These are phyloP conservation scores for Scolanthus callimorphus DNA, from an alignment of 92 coral and sea anemone genomes.

Conservation along the genomic window DNA sequence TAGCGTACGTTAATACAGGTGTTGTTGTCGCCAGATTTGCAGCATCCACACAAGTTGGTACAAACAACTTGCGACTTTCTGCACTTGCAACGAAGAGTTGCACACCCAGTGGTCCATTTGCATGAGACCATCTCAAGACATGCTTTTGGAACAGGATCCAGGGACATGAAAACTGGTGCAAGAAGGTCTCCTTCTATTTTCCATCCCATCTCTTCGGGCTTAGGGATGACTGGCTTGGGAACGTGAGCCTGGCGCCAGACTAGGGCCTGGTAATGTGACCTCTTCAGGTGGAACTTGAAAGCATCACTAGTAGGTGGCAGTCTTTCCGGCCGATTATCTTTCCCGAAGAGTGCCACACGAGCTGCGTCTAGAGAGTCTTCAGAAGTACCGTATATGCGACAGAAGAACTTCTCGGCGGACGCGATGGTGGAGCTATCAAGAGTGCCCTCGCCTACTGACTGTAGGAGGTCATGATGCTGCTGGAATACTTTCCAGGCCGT, in stretches of 20 bases:
- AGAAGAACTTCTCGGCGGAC: constrained; percentile 22
- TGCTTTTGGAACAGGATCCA: constrained; percentile 2
- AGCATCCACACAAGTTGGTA: no score
- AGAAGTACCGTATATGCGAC: constrained; percentile 15
- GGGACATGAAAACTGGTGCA: constrained; percentile 11
- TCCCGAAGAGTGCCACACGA: no score
- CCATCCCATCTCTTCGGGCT: constrained; percentile 32
- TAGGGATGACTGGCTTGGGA: constrained; percentile 26
- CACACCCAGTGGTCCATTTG: no score
- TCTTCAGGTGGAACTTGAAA: no score
- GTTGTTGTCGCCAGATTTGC: no score
- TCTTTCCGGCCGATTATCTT: no score
- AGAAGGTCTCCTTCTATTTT: constrained; percentile 7
- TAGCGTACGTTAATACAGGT: no score
- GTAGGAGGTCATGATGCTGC: constrained; percentile 19
- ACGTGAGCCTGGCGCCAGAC: no score
- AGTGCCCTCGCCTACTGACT: constrained; percentile 14
- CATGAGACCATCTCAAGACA: constrained; percentile 6
- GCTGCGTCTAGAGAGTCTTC: constrained; percentile 18
- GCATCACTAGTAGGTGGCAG: no score
- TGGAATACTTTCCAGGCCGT: constrained; percentile 34
- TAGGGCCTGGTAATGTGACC: no score
- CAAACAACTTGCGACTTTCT: no score
- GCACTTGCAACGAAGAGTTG: no score
- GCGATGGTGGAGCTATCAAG: constrained; percentile 4